Evolutionary conservation across 2,797 vertebrate genomes (phyloP), one percentile per base, ranked within the genome.

Genomic region (Phataginus tricuspis): DNA sequence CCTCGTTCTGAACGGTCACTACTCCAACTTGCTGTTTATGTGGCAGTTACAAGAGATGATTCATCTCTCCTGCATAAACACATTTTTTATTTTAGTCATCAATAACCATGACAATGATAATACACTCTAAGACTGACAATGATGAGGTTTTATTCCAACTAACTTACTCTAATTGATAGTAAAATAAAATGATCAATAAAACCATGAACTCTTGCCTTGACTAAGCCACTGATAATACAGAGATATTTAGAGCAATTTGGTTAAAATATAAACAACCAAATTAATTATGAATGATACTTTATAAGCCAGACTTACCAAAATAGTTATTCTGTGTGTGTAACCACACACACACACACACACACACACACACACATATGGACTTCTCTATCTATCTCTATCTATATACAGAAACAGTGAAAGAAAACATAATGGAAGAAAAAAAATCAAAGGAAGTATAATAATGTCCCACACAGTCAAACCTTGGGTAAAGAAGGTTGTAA

Each of bases 121-220:
- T 88, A 91, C 2, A 87, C 57, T 87, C 59, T 78, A 95, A 97
- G 63, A 87, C 84, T 91, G 66, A 74, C 13, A 93, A 92, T 93
- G 77, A 96, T 75, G 34, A 97, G 55, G 3, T 82, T 31, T 96
- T 95, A 31, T 59, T 42, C 29, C 51, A 97, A 96, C n/a, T 6
- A 96, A 49, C 37, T 96, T 85, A 75, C 42, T 84, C 49, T 95
- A 97, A 97, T 71, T 96, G 90, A 88, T 18, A 92, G 37, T 49
- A 75, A 97, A 95, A 96, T 64, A 86, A 29, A 84, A 86, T 93
- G 92, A 97, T 96, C 88, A 97, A 95, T 95, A 91, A 51, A 97
- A 69, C 59, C 66, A 42, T 89, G 93, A 98, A 96, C 55, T 93
- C 84, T 69, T 91, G 72, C 64, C 59, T 96, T 66, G 72, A 97